A percentile compares a stretch with the other conserved stretches of the same genome.
phyloP scores from a whole-genome alignment of 2,888 invertebrate genomes.

The Neoaliturus tenellus region DNA sequence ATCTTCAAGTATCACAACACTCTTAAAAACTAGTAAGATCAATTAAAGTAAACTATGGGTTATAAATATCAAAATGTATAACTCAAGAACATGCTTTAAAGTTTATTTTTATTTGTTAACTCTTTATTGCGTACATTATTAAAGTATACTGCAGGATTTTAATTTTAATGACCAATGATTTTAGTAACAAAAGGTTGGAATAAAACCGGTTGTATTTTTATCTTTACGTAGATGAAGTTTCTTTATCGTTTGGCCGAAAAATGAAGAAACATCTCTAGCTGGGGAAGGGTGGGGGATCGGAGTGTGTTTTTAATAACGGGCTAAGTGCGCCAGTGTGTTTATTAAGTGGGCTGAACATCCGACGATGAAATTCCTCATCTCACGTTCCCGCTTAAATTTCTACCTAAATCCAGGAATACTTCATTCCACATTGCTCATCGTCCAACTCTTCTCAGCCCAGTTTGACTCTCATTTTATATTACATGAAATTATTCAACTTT shows the following conservation, averaged over 20 bases:
- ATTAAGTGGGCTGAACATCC: slow-evolving; percentile 46
- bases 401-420: slow-evolving; percentile 41
- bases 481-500: not conserved
- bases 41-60: too few relatives aligned
- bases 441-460: not conserved
- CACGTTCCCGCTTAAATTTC: slow-evolving; percentile 28
- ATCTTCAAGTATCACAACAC: too few relatives aligned
- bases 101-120: too few relatives aligned
- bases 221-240: too few relatives aligned
- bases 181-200: too few relatives aligned
- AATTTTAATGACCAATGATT: too few relatives aligned
- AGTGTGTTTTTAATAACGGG: slow-evolving; percentile 43
- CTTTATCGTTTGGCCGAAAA: not conserved
- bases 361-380: slow-evolving; percentile 40
- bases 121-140: too few relatives aligned
- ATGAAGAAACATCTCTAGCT: not conserved
- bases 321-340: slow-evolving; percentile 48
- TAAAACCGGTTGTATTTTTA: too few relatives aligned
- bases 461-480: not conserved
- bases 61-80: too few relatives aligned
- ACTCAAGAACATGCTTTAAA: too few relatives aligned
- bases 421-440: not conserved
- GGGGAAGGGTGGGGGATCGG: not conserved
- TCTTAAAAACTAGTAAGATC: too few relatives aligned
- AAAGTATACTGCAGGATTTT: too few relatives aligned